Base-by-base conservation (phyloP, 1,140 invertebrate genomes). In the Drosophila elegans region DNA sequence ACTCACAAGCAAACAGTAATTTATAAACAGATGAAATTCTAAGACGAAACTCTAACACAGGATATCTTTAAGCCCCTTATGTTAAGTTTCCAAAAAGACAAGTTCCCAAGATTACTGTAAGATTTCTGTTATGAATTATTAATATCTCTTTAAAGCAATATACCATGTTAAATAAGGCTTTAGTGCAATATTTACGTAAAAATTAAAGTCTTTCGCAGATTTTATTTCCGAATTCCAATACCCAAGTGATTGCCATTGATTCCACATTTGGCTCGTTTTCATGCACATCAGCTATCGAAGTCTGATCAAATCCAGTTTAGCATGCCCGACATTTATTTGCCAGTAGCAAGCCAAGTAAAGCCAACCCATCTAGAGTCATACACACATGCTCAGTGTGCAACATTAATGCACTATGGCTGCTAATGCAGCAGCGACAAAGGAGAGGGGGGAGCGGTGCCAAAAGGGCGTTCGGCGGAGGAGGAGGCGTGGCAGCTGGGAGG, bases 321-420 rank as follows among this genome's bases (percentile, higher is more conserved):
- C 66, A 72, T 46, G 49, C 66, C 52, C 38, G 6, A 41, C 64
- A 71, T 71, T 42, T 49, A 55, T 38, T 57, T 44, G 51, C 13
- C 7, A 16, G 21, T 11, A n/a, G 25, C 7, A 42, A 42, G 29
- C 45, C 44, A 62, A 46, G 55, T 4, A n/a, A n/a, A 38, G 45
- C 34, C 48, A 32, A 25, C 46, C 46, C 64, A 66, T 68, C 61
- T 66, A 34, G 49, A 69, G 60, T 67, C 67, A 41, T 71, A 36
- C 66, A 32, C 68, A 71, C 44, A 57, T 72, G 66, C 66, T 72
- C 38, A 32, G 42, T 44, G 29, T 71, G 68, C 66, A 71, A 57
- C 68, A 71, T 72, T 88, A 83, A 76, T 82, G 79, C 83, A 77
- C 74, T 66, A 55, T 63, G 67, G 59, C 61, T 67, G 79, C 78